A percentile compares a stretch with the other conserved stretches of the same genome.
Conservation (phyloP, 2,797 vertebrate genomes). For the Enteromius treurensis region DNA sequence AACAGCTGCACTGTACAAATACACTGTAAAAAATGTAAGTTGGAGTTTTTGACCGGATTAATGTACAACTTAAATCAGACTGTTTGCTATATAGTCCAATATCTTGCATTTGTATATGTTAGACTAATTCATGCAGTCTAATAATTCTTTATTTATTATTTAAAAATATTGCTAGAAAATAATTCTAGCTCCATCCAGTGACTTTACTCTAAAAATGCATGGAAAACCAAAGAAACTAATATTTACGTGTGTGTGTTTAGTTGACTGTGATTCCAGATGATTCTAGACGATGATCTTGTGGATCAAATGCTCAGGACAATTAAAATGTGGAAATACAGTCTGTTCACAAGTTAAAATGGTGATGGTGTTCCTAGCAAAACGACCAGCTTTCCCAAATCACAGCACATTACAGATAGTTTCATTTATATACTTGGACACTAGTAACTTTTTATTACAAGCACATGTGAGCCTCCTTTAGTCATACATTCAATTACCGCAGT, state of each 20-base stretch:
- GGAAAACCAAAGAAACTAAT: too few relatives aligned
- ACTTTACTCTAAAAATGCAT: neutral
- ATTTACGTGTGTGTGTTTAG: neutral
- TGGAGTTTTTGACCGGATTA: neutral
- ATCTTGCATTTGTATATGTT: neutral
- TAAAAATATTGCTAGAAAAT: neutral
- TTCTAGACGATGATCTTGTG: neutral
- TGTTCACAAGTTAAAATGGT: neutral
- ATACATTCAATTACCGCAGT: neutral
- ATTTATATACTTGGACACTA: neutral
- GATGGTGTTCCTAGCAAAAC: neutral
- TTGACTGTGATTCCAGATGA: neutral
- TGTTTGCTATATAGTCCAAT: neutral
- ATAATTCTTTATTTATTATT: neutral
- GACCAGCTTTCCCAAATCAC: neutral
- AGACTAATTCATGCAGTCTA: too few relatives aligned
- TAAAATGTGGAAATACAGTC: constrained; percentile 3
- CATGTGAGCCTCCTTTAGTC: constrained; percentile 26
- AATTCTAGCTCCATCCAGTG: neutral
- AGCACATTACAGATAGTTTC: neutral
- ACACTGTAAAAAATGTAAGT: neutral
- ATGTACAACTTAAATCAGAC: neutral
- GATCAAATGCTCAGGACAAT: neutral
- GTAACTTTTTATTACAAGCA: neutral
- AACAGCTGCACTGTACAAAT: too few relatives aligned